Evolutionary conservation across 2,113 vertebrate genomes (phyloP).

Genomic region (Orthonyx spaldingii): DNA sequence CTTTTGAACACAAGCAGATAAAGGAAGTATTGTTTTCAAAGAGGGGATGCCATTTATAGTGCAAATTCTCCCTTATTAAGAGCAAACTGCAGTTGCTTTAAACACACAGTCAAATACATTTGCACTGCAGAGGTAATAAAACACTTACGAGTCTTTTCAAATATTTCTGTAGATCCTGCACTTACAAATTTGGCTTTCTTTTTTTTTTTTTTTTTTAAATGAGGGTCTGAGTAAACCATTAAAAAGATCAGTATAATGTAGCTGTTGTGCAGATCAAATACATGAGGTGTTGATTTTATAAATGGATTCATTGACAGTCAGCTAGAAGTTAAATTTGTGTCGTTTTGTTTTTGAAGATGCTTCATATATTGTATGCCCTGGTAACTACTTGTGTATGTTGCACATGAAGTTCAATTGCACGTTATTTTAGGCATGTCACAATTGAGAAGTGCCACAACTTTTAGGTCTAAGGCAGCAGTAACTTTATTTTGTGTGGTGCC

Average conservation of each 20-base stretch:
- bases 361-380: neutral
- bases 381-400: neutral
- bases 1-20: slow-evolving; percentile 49
- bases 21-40: slow-evolving; percentile 46
- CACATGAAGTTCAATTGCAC: neutral
- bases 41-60: slow-evolving; percentile 34
- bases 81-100: slow-evolving; percentile 18
- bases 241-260: neutral
- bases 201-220: neutral
- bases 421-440: neutral
- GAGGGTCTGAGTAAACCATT: neutral
- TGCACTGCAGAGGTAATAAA: slow-evolving; percentile 22
- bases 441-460: neutral
- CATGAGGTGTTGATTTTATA: neutral
- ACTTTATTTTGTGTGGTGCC: neutral
- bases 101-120: neutral
- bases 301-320: neutral
- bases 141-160: neutral
- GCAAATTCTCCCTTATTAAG: slow-evolving; percentile 19
- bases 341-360: neutral
- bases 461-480: neutral
- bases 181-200: neutral
- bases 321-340: neutral
- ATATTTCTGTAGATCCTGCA: neutral
- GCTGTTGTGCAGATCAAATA: neutral